Percentiles rank a stretch among this genome's conserved stretches.
phyloP scores from a whole-genome alignment of 2,113 vertebrate species.

The Meles meles region DNA sequence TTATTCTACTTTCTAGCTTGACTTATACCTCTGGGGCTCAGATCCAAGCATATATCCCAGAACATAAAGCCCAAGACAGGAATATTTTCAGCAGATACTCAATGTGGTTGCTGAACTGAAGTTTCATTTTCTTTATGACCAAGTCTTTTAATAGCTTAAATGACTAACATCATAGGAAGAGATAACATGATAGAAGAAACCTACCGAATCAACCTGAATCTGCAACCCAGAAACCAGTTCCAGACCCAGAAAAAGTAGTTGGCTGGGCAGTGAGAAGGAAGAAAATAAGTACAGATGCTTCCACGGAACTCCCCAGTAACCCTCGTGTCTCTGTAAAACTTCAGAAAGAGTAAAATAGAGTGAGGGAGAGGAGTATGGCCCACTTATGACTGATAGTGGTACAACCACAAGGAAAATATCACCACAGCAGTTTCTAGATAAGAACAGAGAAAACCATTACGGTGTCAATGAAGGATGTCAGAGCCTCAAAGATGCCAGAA shows the following conservation, averaged over 20 bases:
- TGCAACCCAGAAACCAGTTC: not conserved
- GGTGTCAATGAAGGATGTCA: not conserved
- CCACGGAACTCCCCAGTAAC: not conserved
- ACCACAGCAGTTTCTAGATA: not conserved
- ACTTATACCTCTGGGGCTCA: not conserved
- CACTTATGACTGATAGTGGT: not conserved
- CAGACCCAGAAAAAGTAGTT: not conserved
- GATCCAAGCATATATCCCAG: not conserved
- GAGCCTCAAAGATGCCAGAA: not conserved
- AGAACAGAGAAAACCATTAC: not conserved
- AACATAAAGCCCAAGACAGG: not conserved
- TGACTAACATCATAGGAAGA: not conserved
- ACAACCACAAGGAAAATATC: not conserved
- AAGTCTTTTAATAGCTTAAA: not conserved
- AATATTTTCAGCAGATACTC: not conserved
- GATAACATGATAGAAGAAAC: not conserved
- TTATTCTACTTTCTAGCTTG: not conserved
- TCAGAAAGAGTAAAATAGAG: not conserved
- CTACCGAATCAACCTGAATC: not conserved
- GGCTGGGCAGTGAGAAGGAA: not conserved
- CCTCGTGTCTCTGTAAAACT: not conserved
- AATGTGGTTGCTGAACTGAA: not conserved
- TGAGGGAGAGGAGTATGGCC: not conserved
- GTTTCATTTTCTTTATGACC: slow-evolving; percentile 8
- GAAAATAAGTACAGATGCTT: not conserved